Evolutionary conservation across 1,140 invertebrate species (phyloP).

Genomic region (Oncopodura yosiiana): DNA sequence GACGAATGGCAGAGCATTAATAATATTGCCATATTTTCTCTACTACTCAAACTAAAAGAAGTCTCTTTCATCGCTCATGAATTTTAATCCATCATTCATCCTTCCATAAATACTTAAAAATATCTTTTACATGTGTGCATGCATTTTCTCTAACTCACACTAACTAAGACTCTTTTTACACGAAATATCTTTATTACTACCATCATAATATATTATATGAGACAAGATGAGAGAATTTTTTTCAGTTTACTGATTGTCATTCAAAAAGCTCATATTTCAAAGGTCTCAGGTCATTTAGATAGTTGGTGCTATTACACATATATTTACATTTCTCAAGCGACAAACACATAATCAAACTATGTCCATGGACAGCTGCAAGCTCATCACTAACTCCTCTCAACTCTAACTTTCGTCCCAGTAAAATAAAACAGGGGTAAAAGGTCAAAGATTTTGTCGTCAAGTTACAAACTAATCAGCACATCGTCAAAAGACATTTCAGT

Average conservation of each 20-base stretch:
- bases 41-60: too few species aligned
- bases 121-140: too few species aligned
- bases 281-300: slow-evolving; percentile 10
- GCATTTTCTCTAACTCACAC: too few species aligned
- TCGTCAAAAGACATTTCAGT: too few species aligned
- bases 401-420: too few species aligned
- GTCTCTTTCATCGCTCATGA: too few species aligned
- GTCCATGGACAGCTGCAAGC: slow-evolving; percentile 20
- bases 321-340: slow-evolving; percentile 24
- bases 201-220: neutral
- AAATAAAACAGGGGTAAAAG: slow-evolving; percentile 13
- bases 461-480: slow-evolving; percentile 24
- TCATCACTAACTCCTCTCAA: too few species aligned
- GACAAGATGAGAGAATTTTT: neutral
- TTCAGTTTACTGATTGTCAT: neutral
- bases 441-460: slow-evolving; percentile 21
- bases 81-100: too few species aligned
- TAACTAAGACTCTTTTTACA: neutral
- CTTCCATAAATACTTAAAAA: too few species aligned
- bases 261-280: too few species aligned
- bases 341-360: slow-evolving; percentile 28
- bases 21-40: too few species aligned
- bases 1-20: too few species aligned
- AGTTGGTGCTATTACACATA: slow-evolving; percentile 24
- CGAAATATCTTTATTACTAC: neutral